Percentiles rank a stretch among this genome's conserved stretches.
phyloP scores from a whole-genome alignment of 2,888 invertebrate species.

The Geotrupes spiniger region DNA sequence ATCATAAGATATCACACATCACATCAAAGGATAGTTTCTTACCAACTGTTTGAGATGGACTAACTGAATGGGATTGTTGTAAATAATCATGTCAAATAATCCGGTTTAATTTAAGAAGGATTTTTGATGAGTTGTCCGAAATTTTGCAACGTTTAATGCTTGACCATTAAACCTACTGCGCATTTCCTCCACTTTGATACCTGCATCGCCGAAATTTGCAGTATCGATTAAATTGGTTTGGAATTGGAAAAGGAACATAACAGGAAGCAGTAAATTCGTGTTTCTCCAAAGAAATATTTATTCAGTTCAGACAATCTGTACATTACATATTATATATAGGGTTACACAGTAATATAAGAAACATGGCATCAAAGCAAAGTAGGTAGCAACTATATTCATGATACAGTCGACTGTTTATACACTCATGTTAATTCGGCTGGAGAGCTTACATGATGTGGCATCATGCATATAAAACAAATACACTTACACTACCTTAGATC shows the following conservation, averaged over 20 bases:
- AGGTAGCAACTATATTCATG: conserved; percentile 43
- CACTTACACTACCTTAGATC: conserved; percentile 27
- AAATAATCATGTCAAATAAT: too few relatives aligned
- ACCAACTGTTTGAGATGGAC: too few relatives aligned
- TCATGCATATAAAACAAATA: conserved; percentile 25
- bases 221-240: too few relatives aligned
- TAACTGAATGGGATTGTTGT: too few relatives aligned
- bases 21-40: too few relatives aligned
- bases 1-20: too few relatives aligned
- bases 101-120: too few relatives aligned
- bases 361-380: conserved; percentile 52
- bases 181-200: too few relatives aligned
- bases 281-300: conserved; percentile 52
- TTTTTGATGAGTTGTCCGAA: too few relatives aligned
- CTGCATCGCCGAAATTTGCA: too few relatives aligned
- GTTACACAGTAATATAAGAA: conserved; percentile 52
- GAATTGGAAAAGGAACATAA: background rate
- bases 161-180: too few relatives aligned
- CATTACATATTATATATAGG: conserved; percentile 50
- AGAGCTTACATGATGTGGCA: conserved; percentile 34
- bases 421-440: conserved; percentile 47
- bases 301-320: conserved; percentile 55
- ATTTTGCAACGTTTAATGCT: too few relatives aligned
- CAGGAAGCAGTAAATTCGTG: background rate
- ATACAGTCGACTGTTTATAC: conserved; percentile 46